Evolutionary conservation across 2,797 vertebrate species (phyloP), one percentile per base, ranked within the genome.

Genomic region (Peromyscus nudipes): DNA sequence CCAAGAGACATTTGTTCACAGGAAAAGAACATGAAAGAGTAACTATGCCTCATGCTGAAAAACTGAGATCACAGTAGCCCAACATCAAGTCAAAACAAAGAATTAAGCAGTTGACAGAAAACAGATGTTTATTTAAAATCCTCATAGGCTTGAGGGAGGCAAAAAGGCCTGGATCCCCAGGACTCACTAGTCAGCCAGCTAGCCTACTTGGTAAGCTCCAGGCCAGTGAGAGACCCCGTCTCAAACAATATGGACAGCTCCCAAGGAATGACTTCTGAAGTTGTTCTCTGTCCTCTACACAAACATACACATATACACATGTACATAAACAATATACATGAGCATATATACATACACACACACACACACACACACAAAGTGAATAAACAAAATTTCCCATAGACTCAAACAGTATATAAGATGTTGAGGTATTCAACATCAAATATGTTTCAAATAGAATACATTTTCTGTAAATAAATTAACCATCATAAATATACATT

Each of bases 391-490:
- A 55, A 71, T 52, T 87, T 21, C 1, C 52, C n/a, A 85, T 23
- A 46, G 52, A 89, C 37, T 62, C 37, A 76, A 88, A 76, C 55
- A 60, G 17, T 76, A 34, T 62, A 60, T 73, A 71, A 31, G 62
- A 23, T 67, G 8, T 57, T 81, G 37, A 80, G 37, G 27, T 60
- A 29, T 27, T 96, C 64, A 73, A 31, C 29, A 82, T 57, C 62
- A 94, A 88, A 79, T 69, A 64, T 6, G 34, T 71, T 87, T 82
- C 77, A 76, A 85, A 67, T 0, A 77, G 90, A 97, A 97, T 91
- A 96, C 91, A 27, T 96, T 1, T 96, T 94, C 13, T 52, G 97
- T 97, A 97, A 69, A 65, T 90, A 96, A 95, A 96, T 71, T 83
- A 71, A 90, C 5, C 37, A 79, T 19, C 34, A 95, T 23, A 73